Evolutionary conservation across 2,797 vertebrate genomes (phyloP), one percentile per base, ranked within the genome.

Genomic region (Liasis olivaceus): DNA sequence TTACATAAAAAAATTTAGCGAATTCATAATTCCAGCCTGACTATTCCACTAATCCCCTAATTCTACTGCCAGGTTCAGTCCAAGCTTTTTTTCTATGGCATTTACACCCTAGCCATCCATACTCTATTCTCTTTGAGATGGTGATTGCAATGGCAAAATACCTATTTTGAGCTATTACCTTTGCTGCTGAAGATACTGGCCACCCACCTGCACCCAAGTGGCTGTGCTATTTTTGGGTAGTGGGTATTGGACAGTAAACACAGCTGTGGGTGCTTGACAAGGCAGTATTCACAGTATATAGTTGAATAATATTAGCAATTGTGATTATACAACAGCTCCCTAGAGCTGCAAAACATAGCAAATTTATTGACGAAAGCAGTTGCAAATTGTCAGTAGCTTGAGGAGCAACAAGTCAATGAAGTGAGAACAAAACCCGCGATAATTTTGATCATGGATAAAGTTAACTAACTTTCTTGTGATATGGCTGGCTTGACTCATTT

Each of bases 291-390:
- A 89, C 59, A 93, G 93, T 95, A 77, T 92, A 66, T 84, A 94
- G 90, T 90, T 72, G 89, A 93, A 96, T 94, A 93, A 95, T 88
- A 92, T 92, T 94, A 94, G 93, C 95, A 94, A 93, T 90, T 77
- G 60, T 72, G 42, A 91, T 91, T 91, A 89, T 63, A 15, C 89
- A 31, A 62, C n/a, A 47, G 54, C 47, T 94, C 24, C 94, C 94
- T 87, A 94, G 91, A 77, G 7, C 90, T 3, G 91, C 42, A 91
- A 22, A 94, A 42, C 51, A 92, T 90, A 11, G 9, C 90, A 42
- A 81, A 91, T 89, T 77, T 60, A 85, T 87, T 90, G 77, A 81
- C 88, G 94, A 72, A 91, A 86, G 51, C 47, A 94, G 93, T 60
- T 26, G 85, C 9, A 88, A 88, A 66, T 47, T 26, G 15, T 91